Evolutionary conservation across 2,888 invertebrate genomes (phyloP), one percentile per base, ranked within the genome.

Genomic region (Sphaerophoria taeniata): DNA sequence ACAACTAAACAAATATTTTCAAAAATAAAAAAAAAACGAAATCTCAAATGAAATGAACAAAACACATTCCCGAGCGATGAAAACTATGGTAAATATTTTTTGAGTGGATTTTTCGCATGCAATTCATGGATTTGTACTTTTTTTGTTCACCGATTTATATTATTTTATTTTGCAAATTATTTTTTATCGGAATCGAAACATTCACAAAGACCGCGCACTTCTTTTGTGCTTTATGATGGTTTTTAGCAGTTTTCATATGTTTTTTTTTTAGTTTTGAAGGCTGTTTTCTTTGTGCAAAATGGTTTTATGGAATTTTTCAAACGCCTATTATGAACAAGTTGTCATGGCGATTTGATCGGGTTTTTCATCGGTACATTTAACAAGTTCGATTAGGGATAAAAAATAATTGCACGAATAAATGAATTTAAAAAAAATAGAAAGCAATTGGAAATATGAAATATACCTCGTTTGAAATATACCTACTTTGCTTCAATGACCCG

Each of bases 71-170:
- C 34, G 4, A 49, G 58, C 71, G 73, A 83, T 79, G 70, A 61
- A 77, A 79, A 65, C 47, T 51, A 70, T 79, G 65, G 74, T 53
- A 67, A 78, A 73, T 61, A 67, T 74, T 83, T 73, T 78, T 73
- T 78, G 69, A 83, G 83, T 77, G 72, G 82, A 24, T 82, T 77
- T 76, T 61, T 61, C 34, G 6, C 61, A 73, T 65, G 45, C 65
- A 39, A 45, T 76, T 4, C 53, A 31, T 16, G 43, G 14, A 51
- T 36, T 0, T 9, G 51, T 55, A 31, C 16, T 67, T 6, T 31
- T 33, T 36, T 60, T 12, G 39, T 51, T 43, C 45, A 34, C 24
- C 24, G 24, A 47, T 71, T 47, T 55, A 36, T 60, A 33, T 24
- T 49, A 39, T 47, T 60, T 60, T 39, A 34, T 60, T 58, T 60